Percentiles rank a stretch among this genome's conserved stretches.
Evolutionary conservation across 1,140 invertebrate species (phyloP).

Genomic region (Euura lappo): DNA sequence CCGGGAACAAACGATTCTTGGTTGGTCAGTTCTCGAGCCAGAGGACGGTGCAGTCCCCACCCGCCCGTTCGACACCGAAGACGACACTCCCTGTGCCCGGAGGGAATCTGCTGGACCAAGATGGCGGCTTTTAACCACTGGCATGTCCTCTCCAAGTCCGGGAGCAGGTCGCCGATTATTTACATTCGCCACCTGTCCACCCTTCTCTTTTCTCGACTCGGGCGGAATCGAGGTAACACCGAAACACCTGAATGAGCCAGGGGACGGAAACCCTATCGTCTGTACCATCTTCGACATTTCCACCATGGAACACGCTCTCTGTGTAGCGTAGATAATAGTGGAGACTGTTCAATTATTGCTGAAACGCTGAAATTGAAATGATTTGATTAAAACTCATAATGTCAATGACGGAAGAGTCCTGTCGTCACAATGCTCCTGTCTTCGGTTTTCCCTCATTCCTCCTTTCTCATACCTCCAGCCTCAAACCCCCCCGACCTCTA

Average conservation of each 20-base stretch:
- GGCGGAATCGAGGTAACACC: too few species aligned
- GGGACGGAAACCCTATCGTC: not conserved
- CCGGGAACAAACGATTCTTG: constrained; percentile 57
- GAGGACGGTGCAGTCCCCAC: constrained; percentile 43
- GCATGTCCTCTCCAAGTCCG: constrained; percentile 15
- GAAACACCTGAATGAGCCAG: not conserved
- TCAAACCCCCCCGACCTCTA: constrained; percentile 21
- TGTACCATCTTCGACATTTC: not conserved
- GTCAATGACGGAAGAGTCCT: constrained; percentile 46
- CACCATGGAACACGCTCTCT: not conserved
- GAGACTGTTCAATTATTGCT: not conserved
- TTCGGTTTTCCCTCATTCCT: not conserved
- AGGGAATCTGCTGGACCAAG: constrained; percentile 43
- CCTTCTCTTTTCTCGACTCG: constrained; percentile 21
- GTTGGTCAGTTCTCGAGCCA: constrained; percentile 57
- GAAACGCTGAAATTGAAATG: constrained; percentile 43
- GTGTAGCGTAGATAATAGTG: not conserved
- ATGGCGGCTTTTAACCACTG: constrained; percentile 38
- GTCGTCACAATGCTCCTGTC: constrained; percentile 36
- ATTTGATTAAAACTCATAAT: constrained; percentile 59
- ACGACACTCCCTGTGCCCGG: constrained; percentile 46
- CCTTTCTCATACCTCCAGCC: not conserved
- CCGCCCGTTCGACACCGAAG: constrained; percentile 34
- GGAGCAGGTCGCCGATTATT: constrained; percentile 34
- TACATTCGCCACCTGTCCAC: constrained; percentile 44